These are phyloP conservation scores for Eurosta solidaginis DNA, from an alignment of 1,140 invertebrate genomes.

Conservation along the genomic window DNA sequence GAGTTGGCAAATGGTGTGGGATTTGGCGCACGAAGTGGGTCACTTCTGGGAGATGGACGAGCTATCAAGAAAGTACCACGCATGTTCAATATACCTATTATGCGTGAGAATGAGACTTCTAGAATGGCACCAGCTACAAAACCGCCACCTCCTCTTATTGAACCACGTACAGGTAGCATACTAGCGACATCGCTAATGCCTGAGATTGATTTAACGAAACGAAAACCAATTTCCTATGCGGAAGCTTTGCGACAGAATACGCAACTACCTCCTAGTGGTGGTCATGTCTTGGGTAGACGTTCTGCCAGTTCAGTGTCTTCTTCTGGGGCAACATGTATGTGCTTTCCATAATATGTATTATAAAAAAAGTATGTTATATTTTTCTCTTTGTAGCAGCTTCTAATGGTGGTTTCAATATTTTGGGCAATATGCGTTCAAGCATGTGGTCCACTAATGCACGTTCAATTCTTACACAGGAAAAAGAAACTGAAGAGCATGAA, in stretches of 20 bases:
- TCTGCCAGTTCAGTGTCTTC: slow-evolving; percentile 22
- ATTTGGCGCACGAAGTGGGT: background rate
- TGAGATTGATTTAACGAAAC: slow-evolving; percentile 16
- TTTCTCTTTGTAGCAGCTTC: background rate
- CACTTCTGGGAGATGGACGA: background rate
- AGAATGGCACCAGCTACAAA: background rate
- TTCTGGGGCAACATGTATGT: slow-evolving; percentile 20
- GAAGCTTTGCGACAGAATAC: slow-evolving; percentile 21
- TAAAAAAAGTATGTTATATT: background rate
- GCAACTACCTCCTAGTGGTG: background rate
- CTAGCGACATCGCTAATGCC: slow-evolving; percentile 28
- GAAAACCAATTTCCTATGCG: slow-evolving; percentile 29
- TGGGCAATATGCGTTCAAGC: slow-evolving; percentile 31
- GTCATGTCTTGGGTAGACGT: slow-evolving; percentile 31
- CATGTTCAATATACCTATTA: slow-evolving; percentile 33
- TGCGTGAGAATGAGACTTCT: slow-evolving; percentile 15
- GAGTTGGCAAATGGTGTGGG: slow-evolving; percentile 22
- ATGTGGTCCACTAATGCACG: slow-evolving; percentile 12
- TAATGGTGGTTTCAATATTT: slow-evolving; percentile 10
- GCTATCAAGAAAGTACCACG: background rate
- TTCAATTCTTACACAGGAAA: slow-evolving; percentile 34
- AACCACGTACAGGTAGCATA: slow-evolving; percentile 33
- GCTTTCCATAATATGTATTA: background rate
- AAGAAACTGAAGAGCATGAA: slow-evolving; percentile 31
- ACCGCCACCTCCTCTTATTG: slow-evolving; percentile 35